Conservation (phyloP, 2,113 vertebrate species). For the Ctenomys sociabilis region DNA sequence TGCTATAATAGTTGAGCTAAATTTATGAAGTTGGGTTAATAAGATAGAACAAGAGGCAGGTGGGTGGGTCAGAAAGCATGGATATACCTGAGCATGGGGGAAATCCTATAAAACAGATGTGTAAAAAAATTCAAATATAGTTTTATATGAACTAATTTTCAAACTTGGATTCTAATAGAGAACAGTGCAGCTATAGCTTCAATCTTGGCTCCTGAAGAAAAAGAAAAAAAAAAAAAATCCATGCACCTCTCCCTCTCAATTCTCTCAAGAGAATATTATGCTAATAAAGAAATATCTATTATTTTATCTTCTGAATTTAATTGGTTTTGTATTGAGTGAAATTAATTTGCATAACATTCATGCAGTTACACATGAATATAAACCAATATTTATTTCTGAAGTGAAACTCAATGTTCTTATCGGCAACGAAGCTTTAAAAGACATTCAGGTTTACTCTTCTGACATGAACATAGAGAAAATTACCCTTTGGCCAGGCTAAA, state of each 20-base stretch:
- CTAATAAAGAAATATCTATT: not conserved
- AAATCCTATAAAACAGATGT: not conserved
- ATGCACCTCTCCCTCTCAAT: not conserved
- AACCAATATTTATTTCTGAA: not conserved
- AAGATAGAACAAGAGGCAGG: not conserved
- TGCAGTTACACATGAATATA: not conserved
- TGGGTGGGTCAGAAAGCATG: not conserved
- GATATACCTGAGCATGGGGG: not conserved
- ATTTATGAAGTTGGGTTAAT: not conserved
- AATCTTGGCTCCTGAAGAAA: not conserved
- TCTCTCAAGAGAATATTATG: not conserved
- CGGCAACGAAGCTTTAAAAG: not conserved
- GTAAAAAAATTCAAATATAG: not conserved
- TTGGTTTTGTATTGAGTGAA: not conserved
- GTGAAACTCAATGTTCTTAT: conserved; percentile 14
- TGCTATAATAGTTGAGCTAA: not conserved
- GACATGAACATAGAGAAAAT: not conserved
- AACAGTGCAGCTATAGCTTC: not conserved
- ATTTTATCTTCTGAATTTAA: not conserved
- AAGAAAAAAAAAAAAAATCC: not conserved
- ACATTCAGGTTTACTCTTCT: conserved; percentile 21
- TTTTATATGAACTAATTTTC: conserved; percentile 42
- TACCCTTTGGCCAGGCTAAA: not conserved
- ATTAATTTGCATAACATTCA: conserved; percentile 16
- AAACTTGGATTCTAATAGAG: not conserved